Base-by-base conservation (phyloP, 2,797 vertebrate genomes). In the Borostomias antarcticus region DNA sequence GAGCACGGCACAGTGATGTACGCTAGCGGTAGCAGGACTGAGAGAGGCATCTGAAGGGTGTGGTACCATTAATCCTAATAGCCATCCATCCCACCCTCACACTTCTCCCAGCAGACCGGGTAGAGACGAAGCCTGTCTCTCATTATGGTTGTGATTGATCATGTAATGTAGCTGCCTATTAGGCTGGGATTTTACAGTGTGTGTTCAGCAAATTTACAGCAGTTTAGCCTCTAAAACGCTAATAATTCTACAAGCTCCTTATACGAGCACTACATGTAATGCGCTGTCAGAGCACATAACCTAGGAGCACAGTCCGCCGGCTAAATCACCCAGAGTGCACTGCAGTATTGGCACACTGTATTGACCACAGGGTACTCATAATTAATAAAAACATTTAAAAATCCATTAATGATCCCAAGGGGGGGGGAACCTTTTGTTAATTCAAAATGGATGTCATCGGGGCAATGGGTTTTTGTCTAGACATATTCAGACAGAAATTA, bases 11-110 rank as follows among this genome's bases (percentile, higher is more conserved):
- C 63, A 66, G 73, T 79, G 78, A 85, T 73, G 68, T 68, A n/a
- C n/a, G n/a, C n/a, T n/a, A 85, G 80, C 82, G 82, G 64, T 67
- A 60, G 66, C 52, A 62, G 77, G 84, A 85, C 78, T 84, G 83
- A 83, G 76, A 68, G 43, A 72, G 70, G 72, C 26, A 43, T 3
- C 30, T 54, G 52, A 54, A 54, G 9, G 52, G 15, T 26, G 28
- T 28, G 9, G 52, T 54, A 32, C 28, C 28, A 54, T 54, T 54
- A 54, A 54, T 54, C 52, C 52, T 54, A 5, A 54, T 15, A 79
- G 77, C 81, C 76, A 69, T 84, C 76, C 75, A n/a, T n/a, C n/a
- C n/a, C 74, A 73, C 35, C n/a, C 15, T 59, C 33, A 33, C 35
- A 79, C 64, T 11, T 74, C 70, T 28, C 30, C 6, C 52, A 76